These are phyloP conservation scores for Cryptoblepharus egeriae DNA, from an alignment of 2,797 vertebrate genomes.

Conservation along the genomic window DNA sequence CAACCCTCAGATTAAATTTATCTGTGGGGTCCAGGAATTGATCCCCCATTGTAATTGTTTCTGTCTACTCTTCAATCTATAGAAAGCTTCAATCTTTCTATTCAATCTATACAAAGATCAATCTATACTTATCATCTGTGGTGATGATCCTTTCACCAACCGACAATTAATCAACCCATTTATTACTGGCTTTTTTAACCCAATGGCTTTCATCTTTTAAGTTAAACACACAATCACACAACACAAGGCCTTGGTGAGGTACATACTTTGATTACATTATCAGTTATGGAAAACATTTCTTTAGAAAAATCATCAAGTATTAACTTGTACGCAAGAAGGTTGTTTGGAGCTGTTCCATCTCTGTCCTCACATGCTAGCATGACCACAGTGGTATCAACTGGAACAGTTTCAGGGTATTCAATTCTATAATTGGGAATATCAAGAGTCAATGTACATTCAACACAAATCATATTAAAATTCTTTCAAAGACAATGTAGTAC, in stretches of 20 bases:
- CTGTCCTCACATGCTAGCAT: conserved; percentile 40
- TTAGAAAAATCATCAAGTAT: conserved; percentile 60
- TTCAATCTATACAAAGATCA: too few relatives aligned
- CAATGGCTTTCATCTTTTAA: background rate
- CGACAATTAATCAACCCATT: too few relatives aligned
- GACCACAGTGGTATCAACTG: conserved; percentile 32
- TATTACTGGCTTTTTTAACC: too few relatives aligned
- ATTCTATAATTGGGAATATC: conserved; percentile 13
- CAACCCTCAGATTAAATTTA: too few relatives aligned
- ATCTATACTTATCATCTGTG: background rate
- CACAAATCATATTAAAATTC: background rate
- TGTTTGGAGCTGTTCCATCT: conserved; percentile 50
- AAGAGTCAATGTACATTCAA: background rate
- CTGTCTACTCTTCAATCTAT: background rate
- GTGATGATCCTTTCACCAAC: background rate
- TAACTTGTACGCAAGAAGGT: conserved; percentile 65
- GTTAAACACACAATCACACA: conserved; percentile 35
- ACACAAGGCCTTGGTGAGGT: conserved; percentile 34
- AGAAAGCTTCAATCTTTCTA: too few relatives aligned
- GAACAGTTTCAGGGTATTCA: conserved; percentile 55
- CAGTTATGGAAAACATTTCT: conserved; percentile 62
- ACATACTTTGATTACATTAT: conserved; percentile 70
- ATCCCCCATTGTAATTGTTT: background rate
- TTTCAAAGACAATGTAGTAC: too few relatives aligned
- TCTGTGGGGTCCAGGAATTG: too few relatives aligned